Evolutionary conservation across 2,888 invertebrate species (phyloP).

Genomic region (Heliconius ethilla): DNA sequence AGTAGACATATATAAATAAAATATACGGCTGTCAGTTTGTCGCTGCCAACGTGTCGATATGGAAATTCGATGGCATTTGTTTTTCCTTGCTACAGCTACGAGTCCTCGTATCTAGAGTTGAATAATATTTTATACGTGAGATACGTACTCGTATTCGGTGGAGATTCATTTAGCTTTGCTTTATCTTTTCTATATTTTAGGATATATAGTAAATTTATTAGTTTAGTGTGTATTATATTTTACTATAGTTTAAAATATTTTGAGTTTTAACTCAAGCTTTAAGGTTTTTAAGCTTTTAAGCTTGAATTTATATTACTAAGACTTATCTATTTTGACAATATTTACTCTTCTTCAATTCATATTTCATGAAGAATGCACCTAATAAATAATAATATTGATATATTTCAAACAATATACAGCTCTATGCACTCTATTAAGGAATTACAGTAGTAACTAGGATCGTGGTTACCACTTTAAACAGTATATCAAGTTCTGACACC

Average conservation of each 20-base stretch:
- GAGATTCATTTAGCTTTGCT: not conserved
- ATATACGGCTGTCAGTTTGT: constrained; percentile 29
- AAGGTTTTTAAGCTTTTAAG: no score
- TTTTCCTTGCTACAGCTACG: constrained; percentile 20
- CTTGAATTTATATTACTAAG: no score
- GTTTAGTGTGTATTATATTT: no score
- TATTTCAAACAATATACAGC: not conserved
- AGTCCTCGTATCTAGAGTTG: constrained; percentile 10
- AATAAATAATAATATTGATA: no score
- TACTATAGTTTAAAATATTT: no score
- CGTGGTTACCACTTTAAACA: not conserved
- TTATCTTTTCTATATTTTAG: not conserved
- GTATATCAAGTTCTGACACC: constrained; percentile 24
- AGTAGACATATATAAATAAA: constrained; percentile 28
- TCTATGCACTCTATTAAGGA: not conserved
- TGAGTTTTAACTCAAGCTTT: no score
- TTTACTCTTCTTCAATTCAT: not conserved
- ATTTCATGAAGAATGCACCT: not conserved
- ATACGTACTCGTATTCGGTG: not conserved
- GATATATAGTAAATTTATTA: not conserved
- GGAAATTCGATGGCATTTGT: constrained; percentile 34
- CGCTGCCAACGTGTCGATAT: constrained; percentile 30
- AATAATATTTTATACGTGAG: constrained; percentile 21
- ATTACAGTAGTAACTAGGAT: not conserved
- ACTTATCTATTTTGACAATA: no score